Evolutionary conservation across 1,140 invertebrate species (phyloP).

Genomic region (Dolichoris vasculosae): DNA sequence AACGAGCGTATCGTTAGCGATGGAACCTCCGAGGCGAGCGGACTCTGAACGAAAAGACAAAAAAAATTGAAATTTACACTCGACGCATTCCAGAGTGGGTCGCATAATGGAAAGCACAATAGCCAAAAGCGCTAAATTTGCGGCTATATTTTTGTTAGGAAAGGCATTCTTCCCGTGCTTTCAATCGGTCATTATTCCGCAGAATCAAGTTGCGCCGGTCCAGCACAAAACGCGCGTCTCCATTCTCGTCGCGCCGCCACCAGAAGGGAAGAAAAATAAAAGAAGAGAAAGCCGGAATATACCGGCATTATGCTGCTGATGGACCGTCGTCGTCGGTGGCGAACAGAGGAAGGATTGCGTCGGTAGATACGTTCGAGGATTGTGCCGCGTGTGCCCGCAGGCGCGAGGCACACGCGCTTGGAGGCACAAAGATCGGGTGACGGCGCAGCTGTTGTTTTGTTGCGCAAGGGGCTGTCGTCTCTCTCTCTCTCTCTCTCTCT

Average conservation of each 20-base stretch:
- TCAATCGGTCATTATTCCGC: constrained; percentile 62
- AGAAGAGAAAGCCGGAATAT: not conserved
- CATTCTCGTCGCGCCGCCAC: constrained; percentile 32
- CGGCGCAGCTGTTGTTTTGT: constrained; percentile 73
- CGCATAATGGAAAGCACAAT: not conserved
- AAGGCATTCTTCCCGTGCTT: constrained; percentile 14
- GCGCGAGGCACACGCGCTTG: not conserved
- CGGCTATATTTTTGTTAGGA: not conserved
- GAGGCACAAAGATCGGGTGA: constrained; percentile 18
- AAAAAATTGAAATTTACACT: not conserved
- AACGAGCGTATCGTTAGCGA: not conserved
- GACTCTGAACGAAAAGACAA: no score
- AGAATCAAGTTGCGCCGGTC: constrained; percentile 63
- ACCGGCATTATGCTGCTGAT: not conserved
- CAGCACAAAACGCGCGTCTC: constrained; percentile 58
- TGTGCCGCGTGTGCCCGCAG: constrained; percentile 46
- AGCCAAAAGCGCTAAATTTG: not conserved
- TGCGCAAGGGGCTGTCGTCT: constrained; percentile 58
- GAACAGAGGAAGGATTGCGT: constrained; percentile 36
- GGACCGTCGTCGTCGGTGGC: constrained; percentile 1
- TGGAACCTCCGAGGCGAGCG: not conserved
- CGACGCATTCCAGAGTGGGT: not conserved
- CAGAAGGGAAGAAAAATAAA: constrained; percentile 28
- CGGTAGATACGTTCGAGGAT: constrained; percentile 65
- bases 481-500: constrained; percentile 44